A percentile compares a stretch with the other conserved stretches of the same genome.
phyloP scores from a whole-genome alignment of 2,888 invertebrate genomes.

The Coecobrya sp. region DNA sequence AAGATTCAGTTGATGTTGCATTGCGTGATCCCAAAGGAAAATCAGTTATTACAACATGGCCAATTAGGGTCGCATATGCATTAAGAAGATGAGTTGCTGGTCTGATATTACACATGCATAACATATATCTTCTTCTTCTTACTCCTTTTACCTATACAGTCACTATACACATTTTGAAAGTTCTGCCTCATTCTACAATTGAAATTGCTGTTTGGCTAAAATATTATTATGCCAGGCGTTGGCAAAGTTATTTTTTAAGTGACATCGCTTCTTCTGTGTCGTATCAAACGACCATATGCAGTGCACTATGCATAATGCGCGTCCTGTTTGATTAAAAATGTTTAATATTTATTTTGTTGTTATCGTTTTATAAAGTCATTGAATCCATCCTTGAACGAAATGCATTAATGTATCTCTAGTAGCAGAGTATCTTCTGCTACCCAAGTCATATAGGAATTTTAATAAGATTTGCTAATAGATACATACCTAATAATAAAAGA shows the following conservation, averaged over 20 bases:
- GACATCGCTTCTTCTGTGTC: neutral
- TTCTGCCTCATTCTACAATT: neutral
- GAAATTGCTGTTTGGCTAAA: slow-evolving; percentile 43
- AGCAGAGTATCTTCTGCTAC: neutral
- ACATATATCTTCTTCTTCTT: neutral
- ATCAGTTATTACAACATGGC: slow-evolving; percentile 34
- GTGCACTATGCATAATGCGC: neutral
- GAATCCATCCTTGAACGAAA: neutral
- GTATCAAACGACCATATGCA: neutral
- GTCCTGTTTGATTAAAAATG: slow-evolving; percentile 49
- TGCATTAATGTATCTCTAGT: slow-evolving; percentile 28
- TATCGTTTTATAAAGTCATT: slow-evolving; percentile 53
- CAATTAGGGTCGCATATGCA: slow-evolving; percentile 10
- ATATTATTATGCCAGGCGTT: slow-evolving; percentile 24
- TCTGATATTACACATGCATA: neutral
- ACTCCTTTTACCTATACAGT: neutral
- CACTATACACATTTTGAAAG: no score
- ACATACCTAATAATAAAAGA: neutral
- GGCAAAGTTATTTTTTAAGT: slow-evolving; percentile 25
- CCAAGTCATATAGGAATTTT: slow-evolving; percentile 39
- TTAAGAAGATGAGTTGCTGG: neutral
- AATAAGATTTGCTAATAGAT: slow-evolving; percentile 54
- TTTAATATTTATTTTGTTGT: slow-evolving; percentile 56
- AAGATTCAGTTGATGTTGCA: neutral
- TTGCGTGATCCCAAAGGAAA: slow-evolving; percentile 11